Conservation (phyloP, 2,797 vertebrate species). For the Poecilia gillii region DNA sequence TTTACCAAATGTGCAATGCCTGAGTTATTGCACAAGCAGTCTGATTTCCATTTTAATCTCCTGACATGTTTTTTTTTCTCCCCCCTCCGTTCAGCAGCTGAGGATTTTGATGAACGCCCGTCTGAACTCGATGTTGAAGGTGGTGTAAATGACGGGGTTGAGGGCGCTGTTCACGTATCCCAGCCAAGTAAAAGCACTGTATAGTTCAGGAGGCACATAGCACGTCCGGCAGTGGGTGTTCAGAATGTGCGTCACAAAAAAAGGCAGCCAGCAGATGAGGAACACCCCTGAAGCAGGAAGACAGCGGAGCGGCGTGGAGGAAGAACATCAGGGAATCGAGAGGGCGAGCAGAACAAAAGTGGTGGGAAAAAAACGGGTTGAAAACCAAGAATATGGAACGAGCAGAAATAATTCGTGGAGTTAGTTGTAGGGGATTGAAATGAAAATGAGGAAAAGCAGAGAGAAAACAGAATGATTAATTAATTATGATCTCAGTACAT, state of each 20-base stretch:
- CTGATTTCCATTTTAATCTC: constrained; percentile 56
- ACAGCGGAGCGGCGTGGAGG: constrained; percentile 27
- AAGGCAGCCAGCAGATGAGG: constrained; percentile 96
- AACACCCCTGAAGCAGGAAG: constrained; percentile 85
- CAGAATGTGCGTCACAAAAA: constrained; percentile 95
- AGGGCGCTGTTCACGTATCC: constrained; percentile 94
- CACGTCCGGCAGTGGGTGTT: constrained; percentile 92
- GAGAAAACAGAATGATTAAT: constrained; percentile 33
- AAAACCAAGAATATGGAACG: constrained; percentile 15
- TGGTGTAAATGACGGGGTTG: constrained; percentile 95
- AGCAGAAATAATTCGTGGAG: background rate
- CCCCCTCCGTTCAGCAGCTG: constrained; percentile 82
- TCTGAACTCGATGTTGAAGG: constrained; percentile 94
- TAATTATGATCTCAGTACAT: constrained; percentile 2
- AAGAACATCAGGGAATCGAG: constrained; percentile 11
- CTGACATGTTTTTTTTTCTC: background rate
- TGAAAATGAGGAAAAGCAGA: background rate
- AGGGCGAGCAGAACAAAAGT: constrained; percentile 4
- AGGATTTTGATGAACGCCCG: constrained; percentile 96
- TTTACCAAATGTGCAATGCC: background rate
- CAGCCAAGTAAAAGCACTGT: constrained; percentile 93
- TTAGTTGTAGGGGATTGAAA: background rate
- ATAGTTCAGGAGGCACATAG: constrained; percentile 85
- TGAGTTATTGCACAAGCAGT: constrained; percentile 17
- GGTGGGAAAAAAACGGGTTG: background rate